Conservation (phyloP, 37 sponge, comb jelly and placozoan species). For the Ianthella basta region DNA sequence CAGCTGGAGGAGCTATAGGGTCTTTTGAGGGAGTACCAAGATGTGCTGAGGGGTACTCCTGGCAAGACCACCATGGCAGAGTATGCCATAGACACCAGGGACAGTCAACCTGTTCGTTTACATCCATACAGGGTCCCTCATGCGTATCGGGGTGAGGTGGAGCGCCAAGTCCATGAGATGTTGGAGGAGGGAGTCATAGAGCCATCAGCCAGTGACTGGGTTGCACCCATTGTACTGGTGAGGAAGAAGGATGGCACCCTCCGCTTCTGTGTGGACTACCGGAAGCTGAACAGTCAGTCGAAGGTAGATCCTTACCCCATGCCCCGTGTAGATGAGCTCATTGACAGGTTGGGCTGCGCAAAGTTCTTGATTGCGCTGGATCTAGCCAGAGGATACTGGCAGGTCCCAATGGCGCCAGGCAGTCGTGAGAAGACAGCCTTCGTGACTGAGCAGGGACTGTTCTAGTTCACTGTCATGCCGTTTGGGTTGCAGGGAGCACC, state of each 20-base stretch:
- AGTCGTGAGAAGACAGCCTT: constrained; percentile 68
- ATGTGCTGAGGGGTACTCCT: constrained; percentile 18
- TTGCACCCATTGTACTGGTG: constrained; percentile 49
- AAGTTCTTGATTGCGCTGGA: constrained; percentile 62
- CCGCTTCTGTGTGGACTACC: constrained; percentile 69
- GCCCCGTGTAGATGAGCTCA: constrained; percentile 64
- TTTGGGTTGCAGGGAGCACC: constrained; percentile 76
- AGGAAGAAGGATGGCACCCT: constrained; percentile 57
- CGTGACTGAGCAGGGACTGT: constrained; percentile 60
- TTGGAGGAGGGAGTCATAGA: constrained; percentile 38
- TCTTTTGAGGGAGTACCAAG: constrained; percentile 14
- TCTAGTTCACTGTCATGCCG: constrained; percentile 72
- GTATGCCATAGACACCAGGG: constrained; percentile 32
- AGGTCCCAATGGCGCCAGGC: constrained; percentile 52
- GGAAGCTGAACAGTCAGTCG: constrained; percentile 56
- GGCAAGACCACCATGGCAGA: constrained; percentile 21
- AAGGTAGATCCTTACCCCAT: constrained; percentile 62
- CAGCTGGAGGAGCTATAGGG: too few species aligned
- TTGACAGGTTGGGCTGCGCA: constrained; percentile 49
- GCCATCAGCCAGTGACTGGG: constrained; percentile 51
- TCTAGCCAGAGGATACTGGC: constrained; percentile 70
- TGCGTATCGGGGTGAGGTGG: constrained; percentile 31
- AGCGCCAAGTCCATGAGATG: constrained; percentile 42
- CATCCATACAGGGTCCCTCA: constrained; percentile 44
- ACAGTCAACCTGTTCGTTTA: constrained; percentile 19